A percentile compares a stretch with the other conserved stretches of the same genome.
phyloP scores from a whole-genome alignment of 2,113 vertebrate genomes.

The Polypterus senegalus region DNA sequence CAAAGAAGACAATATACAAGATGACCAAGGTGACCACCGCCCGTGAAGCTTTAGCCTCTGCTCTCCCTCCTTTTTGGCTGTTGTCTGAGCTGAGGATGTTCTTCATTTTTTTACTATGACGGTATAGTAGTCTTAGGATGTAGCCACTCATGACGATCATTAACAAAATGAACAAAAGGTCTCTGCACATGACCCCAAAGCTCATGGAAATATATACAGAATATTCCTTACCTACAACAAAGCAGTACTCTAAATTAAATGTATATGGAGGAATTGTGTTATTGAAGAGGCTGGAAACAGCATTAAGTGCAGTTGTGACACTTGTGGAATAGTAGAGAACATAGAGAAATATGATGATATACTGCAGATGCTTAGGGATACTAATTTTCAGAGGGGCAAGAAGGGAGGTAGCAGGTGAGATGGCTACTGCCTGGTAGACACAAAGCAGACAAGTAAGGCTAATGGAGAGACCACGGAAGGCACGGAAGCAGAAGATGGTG shows the following conservation, averaged over 20 bases:
- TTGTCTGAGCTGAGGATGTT: conserved; percentile 28
- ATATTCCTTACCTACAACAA: conserved; percentile 46
- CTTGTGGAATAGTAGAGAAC: conserved; percentile 53
- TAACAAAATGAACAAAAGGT: conserved; percentile 48
- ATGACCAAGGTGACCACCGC: conserved; percentile 52
- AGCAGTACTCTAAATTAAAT: conserved; percentile 55
- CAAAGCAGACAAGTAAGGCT: conserved; percentile 59
- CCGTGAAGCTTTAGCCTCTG: conserved; percentile 48
- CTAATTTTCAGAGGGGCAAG: conserved; percentile 33
- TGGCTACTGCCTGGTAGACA: conserved; percentile 47
- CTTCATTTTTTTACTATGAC: conserved; percentile 37
- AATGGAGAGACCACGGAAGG: conserved; percentile 49
- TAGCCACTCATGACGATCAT: conserved; percentile 52
- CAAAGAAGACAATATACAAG: conserved; percentile 54
- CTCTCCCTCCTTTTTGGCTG: conserved; percentile 21
- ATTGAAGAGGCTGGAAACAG: conserved; percentile 44
- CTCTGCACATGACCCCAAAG: conserved; percentile 37
- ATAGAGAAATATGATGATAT: conserved; percentile 44
- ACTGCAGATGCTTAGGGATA: conserved; percentile 37
- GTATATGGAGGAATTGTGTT: conserved; percentile 47
- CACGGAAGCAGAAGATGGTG: conserved; percentile 51
- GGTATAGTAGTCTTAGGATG: conserved; percentile 48
- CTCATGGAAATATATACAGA: conserved; percentile 55
- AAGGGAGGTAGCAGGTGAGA: conserved; percentile 29
- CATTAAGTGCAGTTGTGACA: conserved; percentile 45